Conservation (phyloP, 2,113 vertebrate species). For the Dendrocopos noguchii region DNA sequence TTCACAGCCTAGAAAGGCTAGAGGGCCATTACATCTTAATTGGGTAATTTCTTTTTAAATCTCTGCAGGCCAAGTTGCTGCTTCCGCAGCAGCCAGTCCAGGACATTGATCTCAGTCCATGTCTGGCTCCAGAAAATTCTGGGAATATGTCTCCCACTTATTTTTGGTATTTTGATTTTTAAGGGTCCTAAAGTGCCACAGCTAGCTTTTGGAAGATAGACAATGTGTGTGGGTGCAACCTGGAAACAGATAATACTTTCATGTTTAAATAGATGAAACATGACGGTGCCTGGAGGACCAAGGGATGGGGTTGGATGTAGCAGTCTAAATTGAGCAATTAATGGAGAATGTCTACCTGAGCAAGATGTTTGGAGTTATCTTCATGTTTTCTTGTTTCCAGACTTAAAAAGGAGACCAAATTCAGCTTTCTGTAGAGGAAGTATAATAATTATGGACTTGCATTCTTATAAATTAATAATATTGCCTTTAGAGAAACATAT, state of each 20-base stretch:
- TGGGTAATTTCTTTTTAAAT: slow-evolving; percentile 69
- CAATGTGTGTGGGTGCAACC: neutral
- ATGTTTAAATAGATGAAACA: neutral
- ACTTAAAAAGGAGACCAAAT: neutral
- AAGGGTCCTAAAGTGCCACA: neutral
- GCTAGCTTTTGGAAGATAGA: neutral
- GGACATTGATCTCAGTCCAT: neutral
- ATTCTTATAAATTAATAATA: neutral
- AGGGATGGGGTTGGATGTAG: fast-evolving
- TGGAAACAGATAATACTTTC: neutral
- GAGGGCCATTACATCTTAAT: slow-evolving; percentile 63
- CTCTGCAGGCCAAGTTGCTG: slow-evolving; percentile 31
- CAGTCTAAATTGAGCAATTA: neutral
- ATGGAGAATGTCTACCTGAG: neutral
- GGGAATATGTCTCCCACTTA: neutral
- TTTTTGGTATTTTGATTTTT: neutral
- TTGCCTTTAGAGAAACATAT: neutral
- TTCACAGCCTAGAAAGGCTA: slow-evolving; percentile 59
- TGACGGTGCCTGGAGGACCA: fast-evolving
- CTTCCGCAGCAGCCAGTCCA: neutral
- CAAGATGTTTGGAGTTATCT: neutral
- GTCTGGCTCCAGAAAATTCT: slow-evolving; percentile 32
- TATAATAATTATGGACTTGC: neutral
- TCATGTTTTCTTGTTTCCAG: neutral
- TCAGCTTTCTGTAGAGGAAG: neutral